Base-by-base conservation (phyloP, 2,888 invertebrate genomes). In the Eilema griseolum region DNA sequence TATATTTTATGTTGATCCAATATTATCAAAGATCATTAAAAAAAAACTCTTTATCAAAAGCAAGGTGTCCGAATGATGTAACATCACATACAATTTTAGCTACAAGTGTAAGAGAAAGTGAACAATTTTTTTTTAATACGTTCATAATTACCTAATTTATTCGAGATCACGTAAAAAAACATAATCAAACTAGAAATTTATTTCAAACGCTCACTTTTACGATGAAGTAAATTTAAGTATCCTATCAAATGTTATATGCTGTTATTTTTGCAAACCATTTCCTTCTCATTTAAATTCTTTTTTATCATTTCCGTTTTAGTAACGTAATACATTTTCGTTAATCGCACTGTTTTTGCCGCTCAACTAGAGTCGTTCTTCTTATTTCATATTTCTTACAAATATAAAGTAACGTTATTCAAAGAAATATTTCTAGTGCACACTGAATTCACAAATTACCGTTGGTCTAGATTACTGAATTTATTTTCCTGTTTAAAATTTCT, bases 1-100 rank as follows among this genome's bases (percentile, higher is more conserved):
- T n/a, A n/a, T 72, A 61, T 70, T 78, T 71, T 31, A 64, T 70
- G 68, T 65, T 20, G 20, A 31, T 37, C 33, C 4, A 37, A 63
- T 28, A 23, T 57, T 62, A 57, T 77, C 78, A 78, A 79, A 85
- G 86, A 85, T 86, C 88, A 86, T 86, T 73, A 73, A 83, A 85
- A 81, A 79, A 52, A 24, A 24, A 4, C 4, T 59, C 14, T 24
- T 26, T 59, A 26, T 28, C 26, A 14, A 28, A 41, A n/a, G 52
- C n/a, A n/a, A 59, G 26, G 14, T 12, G 24, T 26, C 7, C 14
- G 26, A 59, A 57, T 23, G 57, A 57, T 24, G 24, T n/a, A 4
- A 52, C 52, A n/a, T n/a, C n/a, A 52, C 20, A 52, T n/a, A 52
- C 52, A 52, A 52, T n/a, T 52, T 52, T 52, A 52, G 52, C 52